Conservation (phyloP, 1,140 invertebrate species). For the Lepidurus apus region DNA sequence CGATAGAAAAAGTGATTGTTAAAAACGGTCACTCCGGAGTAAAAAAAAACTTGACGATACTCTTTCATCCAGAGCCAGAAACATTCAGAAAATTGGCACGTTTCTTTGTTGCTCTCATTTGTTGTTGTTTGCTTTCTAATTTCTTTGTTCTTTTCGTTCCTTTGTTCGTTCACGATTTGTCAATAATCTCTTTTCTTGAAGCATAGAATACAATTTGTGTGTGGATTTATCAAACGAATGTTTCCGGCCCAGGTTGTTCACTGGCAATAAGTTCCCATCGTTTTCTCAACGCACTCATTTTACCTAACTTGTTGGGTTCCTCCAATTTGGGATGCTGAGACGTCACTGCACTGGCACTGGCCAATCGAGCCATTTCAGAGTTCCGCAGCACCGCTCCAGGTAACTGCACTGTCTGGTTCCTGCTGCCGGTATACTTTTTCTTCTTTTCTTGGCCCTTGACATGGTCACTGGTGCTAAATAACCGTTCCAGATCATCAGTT, state of each 20-base stretch:
- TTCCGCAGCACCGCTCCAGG: slow-evolving; percentile 51
- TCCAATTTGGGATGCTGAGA: slow-evolving; percentile 41
- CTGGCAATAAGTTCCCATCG: slow-evolving; percentile 72
- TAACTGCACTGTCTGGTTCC: slow-evolving; percentile 57
- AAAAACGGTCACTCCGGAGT: background rate
- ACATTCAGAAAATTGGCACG: background rate
- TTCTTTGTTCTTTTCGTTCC: too few relatives aligned
- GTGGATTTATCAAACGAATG: slow-evolving; percentile 36
- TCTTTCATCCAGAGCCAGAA: background rate
- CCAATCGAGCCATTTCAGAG: slow-evolving; percentile 32
- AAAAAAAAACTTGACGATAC: background rate
- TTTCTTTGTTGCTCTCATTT: too few relatives aligned
- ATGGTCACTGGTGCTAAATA: slow-evolving; percentile 43
- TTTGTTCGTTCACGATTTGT: background rate
- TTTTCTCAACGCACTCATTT: slow-evolving; percentile 60
- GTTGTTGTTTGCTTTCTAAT: too few relatives aligned
- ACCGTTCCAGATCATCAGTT: slow-evolving; percentile 61
- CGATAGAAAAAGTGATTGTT: slow-evolving; percentile 17
- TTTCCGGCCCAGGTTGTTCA: slow-evolving; percentile 48
- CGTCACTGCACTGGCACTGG: slow-evolving; percentile 27
- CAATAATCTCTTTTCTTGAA: background rate
- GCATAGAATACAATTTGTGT: background rate
- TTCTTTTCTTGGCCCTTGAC: slow-evolving; percentile 59
- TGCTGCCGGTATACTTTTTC: slow-evolving; percentile 56
- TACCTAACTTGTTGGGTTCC: slow-evolving; percentile 38